phyloP scores from a whole-genome alignment of 2,888 invertebrate genomes.

The Deilephila porcellus region DNA sequence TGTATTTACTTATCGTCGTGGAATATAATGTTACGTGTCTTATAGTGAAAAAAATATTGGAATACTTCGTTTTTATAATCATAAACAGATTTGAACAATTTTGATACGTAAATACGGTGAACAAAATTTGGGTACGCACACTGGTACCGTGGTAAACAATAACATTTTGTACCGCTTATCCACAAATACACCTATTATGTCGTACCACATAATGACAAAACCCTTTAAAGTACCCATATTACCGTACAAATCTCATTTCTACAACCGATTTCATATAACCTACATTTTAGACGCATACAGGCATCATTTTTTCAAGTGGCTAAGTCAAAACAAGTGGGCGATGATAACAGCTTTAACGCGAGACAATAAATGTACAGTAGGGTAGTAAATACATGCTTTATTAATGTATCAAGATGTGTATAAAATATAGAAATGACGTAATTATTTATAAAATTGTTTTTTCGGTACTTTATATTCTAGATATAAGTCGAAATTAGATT shows the following conservation, averaged over 20 bases:
- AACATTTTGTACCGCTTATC: neutral
- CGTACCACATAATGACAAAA: constrained; percentile 35
- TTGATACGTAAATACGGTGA: neutral
- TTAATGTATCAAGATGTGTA: no score
- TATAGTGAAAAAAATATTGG: no score
- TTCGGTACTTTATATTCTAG: no score
- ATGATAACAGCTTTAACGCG: constrained; percentile 5
- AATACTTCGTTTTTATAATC: no score
- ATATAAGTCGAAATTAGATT: no score
- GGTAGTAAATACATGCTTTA: neutral
- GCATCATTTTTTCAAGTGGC: constrained; percentile 41
- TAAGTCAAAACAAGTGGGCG: constrained; percentile 48
- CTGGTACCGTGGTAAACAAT: neutral
- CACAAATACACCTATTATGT: constrained; percentile 10
- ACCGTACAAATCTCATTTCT: constrained; percentile 44
- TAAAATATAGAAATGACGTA: no score
- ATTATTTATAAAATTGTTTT: no score
- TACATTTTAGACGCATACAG: constrained; percentile 33
- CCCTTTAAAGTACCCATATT: constrained; percentile 31
- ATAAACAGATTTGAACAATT: neutral
- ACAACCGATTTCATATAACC: constrained; percentile 42
- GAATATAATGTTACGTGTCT: no score
- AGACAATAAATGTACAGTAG: constrained; percentile 3
- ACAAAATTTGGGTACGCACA: constrained; percentile 1
- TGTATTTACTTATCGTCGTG: no score